Evolutionary conservation across 92 coral and sea anemone species (phyloP).

Genomic region (Actinernus sp.): DNA sequence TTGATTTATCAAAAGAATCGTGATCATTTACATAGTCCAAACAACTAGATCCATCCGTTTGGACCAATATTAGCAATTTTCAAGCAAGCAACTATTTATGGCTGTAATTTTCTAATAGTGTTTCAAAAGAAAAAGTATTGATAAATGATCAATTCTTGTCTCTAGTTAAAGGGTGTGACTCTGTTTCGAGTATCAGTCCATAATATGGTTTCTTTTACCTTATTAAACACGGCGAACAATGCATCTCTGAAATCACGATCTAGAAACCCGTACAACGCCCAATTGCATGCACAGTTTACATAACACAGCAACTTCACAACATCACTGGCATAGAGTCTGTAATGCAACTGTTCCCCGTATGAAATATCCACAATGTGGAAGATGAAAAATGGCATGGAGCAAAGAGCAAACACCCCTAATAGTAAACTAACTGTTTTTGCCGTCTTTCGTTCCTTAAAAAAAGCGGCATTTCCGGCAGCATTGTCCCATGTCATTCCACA

Average conservation of each 20-base stretch:
- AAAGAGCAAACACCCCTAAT: constrained; percentile 30
- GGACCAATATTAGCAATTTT: too few species aligned
- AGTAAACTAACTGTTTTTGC: constrained; percentile 43
- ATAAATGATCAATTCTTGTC: too few species aligned
- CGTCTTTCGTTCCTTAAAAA: constrained; percentile 3
- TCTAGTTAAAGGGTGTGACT: too few species aligned
- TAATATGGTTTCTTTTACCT: background rate
- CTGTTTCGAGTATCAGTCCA: too few species aligned
- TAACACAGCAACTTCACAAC: constrained; percentile 49
- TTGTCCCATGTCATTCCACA: constrained; percentile 3
- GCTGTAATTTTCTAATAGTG: too few species aligned
- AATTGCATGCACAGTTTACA: constrained; percentile 35
- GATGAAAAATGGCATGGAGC: constrained; percentile 37
- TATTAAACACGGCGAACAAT: background rate
- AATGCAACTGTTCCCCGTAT: constrained; percentile 9
- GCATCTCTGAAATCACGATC: constrained; percentile 32
- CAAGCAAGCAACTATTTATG: too few species aligned
- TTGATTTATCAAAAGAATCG: too few species aligned
- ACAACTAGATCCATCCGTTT: too few species aligned
- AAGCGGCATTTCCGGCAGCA: background rate
- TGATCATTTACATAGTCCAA: too few species aligned
- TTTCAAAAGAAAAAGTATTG: too few species aligned
- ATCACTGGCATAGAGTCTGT: constrained; percentile 16
- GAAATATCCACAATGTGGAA: constrained; percentile 38
- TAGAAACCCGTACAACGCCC: constrained; percentile 57